Conservation (phyloP, 2,797 vertebrate species). For the Sebastes vulpes region DNA sequence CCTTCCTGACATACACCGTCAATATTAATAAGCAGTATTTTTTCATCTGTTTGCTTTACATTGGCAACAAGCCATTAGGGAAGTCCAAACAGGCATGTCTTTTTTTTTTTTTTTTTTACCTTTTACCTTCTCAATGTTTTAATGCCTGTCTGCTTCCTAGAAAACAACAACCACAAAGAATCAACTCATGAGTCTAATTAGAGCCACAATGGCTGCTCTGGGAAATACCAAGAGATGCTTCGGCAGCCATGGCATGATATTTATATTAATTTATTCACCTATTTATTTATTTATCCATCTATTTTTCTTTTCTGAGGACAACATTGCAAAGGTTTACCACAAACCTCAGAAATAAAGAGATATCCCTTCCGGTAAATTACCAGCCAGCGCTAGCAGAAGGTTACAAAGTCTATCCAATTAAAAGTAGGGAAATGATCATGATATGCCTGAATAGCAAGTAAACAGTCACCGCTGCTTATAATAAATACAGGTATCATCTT, state of each 20-base stretch:
- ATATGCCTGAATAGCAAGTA: slow-evolving; percentile 31
- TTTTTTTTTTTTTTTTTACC: neutral
- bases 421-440: slow-evolving; percentile 42
- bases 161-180: slow-evolving; percentile 65
- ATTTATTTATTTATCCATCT: slow-evolving; percentile 15
- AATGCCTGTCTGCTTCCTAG: slow-evolving; percentile 75
- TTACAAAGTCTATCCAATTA: slow-evolving; percentile 74
- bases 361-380: slow-evolving; percentile 6
- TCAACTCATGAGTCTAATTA: slow-evolving; percentile 80
- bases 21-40: neutral
- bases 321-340: slow-evolving; percentile 9
- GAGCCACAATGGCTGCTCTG: slow-evolving; percentile 55
- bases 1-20: neutral
- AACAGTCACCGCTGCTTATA: slow-evolving; percentile 13
- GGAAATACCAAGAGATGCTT: slow-evolving; percentile 43
- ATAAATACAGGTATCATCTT: slow-evolving; percentile 2
- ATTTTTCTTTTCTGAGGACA: slow-evolving; percentile 1
- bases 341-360: slow-evolving; percentile 15
- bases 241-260: slow-evolving; percentile 42
- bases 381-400: slow-evolving; percentile 17
- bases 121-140: slow-evolving; percentile 53
- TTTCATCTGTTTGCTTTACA: slow-evolving; percentile 14
- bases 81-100: slow-evolving; percentile 9
- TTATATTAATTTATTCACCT: slow-evolving; percentile 31
- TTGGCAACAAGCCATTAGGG: slow-evolving; percentile 1